Evolutionary conservation across 2,797 vertebrate genomes (phyloP), one percentile per base, ranked within the genome.

Genomic region (Amblyopsis hoosieri): DNA sequence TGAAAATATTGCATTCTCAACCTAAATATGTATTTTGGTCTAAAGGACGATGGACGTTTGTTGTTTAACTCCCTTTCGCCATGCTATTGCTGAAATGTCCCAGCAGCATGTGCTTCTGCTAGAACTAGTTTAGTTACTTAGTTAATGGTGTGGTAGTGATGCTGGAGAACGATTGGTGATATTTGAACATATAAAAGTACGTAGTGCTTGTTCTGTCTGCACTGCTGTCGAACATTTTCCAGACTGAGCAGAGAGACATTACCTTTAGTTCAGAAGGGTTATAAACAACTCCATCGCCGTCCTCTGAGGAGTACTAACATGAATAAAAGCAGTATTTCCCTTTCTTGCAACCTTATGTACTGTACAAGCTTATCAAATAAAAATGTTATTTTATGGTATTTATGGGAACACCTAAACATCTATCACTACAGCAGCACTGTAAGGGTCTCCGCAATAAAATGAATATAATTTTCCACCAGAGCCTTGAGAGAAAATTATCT

Each of bases 401-500:
- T 62, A 31, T 29, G 52, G 57, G 11, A 29, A 54, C 68, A 75
- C 13, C 31, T 58, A 54, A 67, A 66, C 60, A 29, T 29, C 23
- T 49, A 64, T 14, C 8, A 57, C 15, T 2, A 2, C 13, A 5
- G 14, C 13, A 5, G 14, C 55, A 51, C 54, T 51, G 47, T 12
- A 45, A 46, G 37, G 15, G 8, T 11, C n/a, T 13, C 48, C 53
- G 46, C 45, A 57, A 37, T 23, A 45, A 58, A 29, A 37, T 52
- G 69, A 50, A 6, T 54, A 51, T 65, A 0, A 54, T 45, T 69
- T 59, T 53, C 48, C 46, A 17, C 46, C 48, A 57, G 60, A 52
- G 51, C 77, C 47, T 50, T 0, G 12, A 61, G 62, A 77, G 60
- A 50, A 82, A 79, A 80, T 82, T 57, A 60, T 61, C 65, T 74